Base-by-base conservation (phyloP, 1,140 invertebrate species). In the Pachyrhynchus sulphureomaculatus region DNA sequence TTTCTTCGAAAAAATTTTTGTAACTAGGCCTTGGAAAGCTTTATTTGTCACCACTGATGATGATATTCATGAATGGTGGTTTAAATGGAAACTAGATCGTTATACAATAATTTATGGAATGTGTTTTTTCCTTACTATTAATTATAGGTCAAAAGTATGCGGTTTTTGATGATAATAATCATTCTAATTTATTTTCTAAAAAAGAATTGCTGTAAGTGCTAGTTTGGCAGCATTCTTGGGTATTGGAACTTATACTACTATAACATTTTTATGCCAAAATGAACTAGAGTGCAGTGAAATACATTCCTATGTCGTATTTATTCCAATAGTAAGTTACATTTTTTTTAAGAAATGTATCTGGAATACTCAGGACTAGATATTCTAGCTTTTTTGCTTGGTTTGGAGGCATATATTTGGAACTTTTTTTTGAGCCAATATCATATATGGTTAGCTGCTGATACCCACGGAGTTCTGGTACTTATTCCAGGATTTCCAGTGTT, bases 1-100 rank as follows among this genome's bases (percentile, higher is more conserved):
- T 18, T 96, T 98, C 77, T 98, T 98, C 82, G 94, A 97, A 74
- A 95, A 96, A 81, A 90, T 98, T 5, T 98, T 98, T 77, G 88
- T 97, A 0, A 95, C 90, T 0, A 78, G 92, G 12, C 94, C 95
- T 0, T 95, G 95, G 90, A 96, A 96, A 79, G 93, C 93, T 3
- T 74, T 98, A 47, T 98, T 98, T 78, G 95, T 98, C 0, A 95
- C 93, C n/a, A 92, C 90, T 0, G 92, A 96, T 73, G 94, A 97
- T 73, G 93, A 96, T 66, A 94, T 98, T 54, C 86, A 91, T 54
- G 93, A 98, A 76, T 98, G 95, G 95, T 93, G 91, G 91, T 88
- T 93, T 68, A 82, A 92, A 62, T 99, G 95, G 95, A 92, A 95
- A 74, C 82, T 97, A 32, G 95, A 98, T 77, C 82, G 95, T 73